Base-by-base conservation (phyloP, 2,113 vertebrate species). In the Chloropsis hardwickii region DNA sequence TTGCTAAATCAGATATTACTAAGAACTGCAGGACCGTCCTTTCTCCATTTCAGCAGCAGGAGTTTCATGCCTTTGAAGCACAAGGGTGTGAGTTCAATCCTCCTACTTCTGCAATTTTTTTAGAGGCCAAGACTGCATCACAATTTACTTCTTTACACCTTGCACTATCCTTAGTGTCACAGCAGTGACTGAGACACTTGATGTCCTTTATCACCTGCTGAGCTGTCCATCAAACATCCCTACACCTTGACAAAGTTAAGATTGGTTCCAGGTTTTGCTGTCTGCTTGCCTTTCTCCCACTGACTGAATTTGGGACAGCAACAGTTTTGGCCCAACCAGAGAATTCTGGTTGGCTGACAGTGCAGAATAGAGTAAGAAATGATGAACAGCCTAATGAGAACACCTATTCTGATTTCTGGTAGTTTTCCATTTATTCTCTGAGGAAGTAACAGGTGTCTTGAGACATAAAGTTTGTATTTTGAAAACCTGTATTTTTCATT, bases 391-490 rank as follows among this genome's bases (percentile, higher is more conserved):
- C 74, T 88, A 79, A 81, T 82, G 60, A 95, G 60, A 90, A 80
- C 74, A 56, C n/a, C 11, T 77, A 1, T 35, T 42, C 78, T 95
- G 57, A 33, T 86, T 95, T 97, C 95, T 88, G 79, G 81, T 88
- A 91, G 86, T 87, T 96, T 93, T 79, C 78, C 88, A 56, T 88
- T 96, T 88, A 88, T 95, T 93, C 78, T 80, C 73, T 82, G 86
- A 50, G 23, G 39, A 90, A 95, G 91, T 87, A 96, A 74, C 40
- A 71, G 57, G 89, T 86, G 84, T 88, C 81, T 92, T 82, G 78
- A 94, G 90, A 83, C 78, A 79, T 79, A 81, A 94, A 65, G 65
- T 93, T 97, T 93, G 82, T 72, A 42, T 93, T 97, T 95, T 86
- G 73, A 93, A 96, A 93, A 80, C 76, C 57, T 89, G 54, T 86